Conservation (phyloP, 2,888 invertebrate genomes). For the Holacanthella duospinosa region DNA sequence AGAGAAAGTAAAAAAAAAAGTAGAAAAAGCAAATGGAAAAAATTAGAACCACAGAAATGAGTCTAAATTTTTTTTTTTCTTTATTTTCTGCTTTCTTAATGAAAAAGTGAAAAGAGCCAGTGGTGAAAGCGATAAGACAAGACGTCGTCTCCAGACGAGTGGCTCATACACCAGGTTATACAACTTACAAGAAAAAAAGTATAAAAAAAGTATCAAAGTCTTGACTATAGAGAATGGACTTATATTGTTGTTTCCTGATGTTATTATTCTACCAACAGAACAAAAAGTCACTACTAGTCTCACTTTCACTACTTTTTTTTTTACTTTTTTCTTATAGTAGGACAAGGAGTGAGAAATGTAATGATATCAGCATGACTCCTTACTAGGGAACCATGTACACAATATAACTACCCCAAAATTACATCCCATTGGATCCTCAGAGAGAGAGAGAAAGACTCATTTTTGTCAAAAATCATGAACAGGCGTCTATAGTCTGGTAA, state of each 20-base stretch:
- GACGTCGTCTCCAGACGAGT: neutral
- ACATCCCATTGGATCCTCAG: neutral
- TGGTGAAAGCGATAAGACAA: conserved; percentile 2
- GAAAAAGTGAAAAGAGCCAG: neutral
- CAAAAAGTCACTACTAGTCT: neutral
- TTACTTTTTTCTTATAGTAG: neutral
- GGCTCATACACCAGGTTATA: neutral
- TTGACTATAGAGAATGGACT: no score
- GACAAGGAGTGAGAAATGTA: neutral
- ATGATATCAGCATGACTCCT: conserved; percentile 1
- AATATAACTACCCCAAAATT: neutral
- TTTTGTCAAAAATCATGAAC: neutral
- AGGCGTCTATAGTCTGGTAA: neutral
- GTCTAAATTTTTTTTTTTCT: neutral
- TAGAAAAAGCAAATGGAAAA: neutral
- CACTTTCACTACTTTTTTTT: neutral
- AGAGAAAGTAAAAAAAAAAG: neutral
- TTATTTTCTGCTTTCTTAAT: neutral
- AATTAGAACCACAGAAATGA: conserved; percentile 2
- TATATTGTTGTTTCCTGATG: neutral
- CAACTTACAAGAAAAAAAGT: neutral
- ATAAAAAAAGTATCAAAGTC: neutral
- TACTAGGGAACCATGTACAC: neutral
- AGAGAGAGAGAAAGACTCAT: no score
- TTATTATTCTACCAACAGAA: neutral